Evolutionary conservation across 2,797 vertebrate genomes (phyloP), one percentile per base, ranked within the genome.

Genomic region (Squalus acanthias): DNA sequence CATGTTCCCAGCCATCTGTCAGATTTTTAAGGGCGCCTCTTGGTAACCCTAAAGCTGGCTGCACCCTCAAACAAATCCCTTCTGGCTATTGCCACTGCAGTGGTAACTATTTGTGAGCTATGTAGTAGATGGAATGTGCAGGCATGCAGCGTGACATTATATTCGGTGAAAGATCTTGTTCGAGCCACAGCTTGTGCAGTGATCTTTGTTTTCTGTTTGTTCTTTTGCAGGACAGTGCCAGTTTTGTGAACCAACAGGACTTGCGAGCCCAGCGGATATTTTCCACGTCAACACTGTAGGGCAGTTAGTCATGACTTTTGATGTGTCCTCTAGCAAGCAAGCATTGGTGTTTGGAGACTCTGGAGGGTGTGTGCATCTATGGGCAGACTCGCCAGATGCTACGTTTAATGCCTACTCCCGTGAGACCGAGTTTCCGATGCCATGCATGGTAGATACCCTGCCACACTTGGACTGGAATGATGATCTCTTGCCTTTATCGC

Each of bases 401-500:
- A 98, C 99, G 0, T 99, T 98, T 97, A 99, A 99, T 0, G 97
- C 99, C 69, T 99, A 99, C 96, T 99, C 99, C 24, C 98, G 99
- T 1, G 99, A 99, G 97, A 99, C 99, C 0, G 99, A 99, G 96
- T 99, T 99, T 0, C 98, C 99, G 1, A 97, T 99, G 97, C 99
- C 99, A 12, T 99, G 99, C 96, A 97, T 99, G 0, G 99, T 99
- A 97, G 99, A 99, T 97, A 98, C 98, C 0, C 96, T 99, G 96
- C 99, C 99, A 0, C 99, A 99, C 97, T 97, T 99, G 97, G 99
- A 99, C 97, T 99, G 99, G 99, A 99, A 98, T 97, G 99, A 99
- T 89, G 99, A 99, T 97, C 98, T 99, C 96, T 97, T 99, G 97
- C 99, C 99, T 0, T 98, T 99, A 24, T 99, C 99, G 0, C 98